Evolutionary conservation across 1,140 invertebrate species (phyloP).

Genomic region (Cotesia typhae): DNA sequence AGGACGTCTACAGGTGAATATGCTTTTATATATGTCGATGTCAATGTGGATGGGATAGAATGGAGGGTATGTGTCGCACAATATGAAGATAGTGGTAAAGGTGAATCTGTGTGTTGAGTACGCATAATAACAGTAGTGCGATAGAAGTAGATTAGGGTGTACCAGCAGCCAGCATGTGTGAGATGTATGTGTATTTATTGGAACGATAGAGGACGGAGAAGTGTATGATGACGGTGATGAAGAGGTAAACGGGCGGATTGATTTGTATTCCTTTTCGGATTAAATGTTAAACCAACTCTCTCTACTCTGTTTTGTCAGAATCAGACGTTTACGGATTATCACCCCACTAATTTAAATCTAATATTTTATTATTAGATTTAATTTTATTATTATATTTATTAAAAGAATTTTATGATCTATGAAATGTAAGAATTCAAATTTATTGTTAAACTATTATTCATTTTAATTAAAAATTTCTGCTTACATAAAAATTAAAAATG

Average conservation of each 20-base stretch:
- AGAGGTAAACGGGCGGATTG: slow-evolving; percentile 34
- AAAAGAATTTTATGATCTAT: too few species aligned
- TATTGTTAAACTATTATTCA: too few species aligned
- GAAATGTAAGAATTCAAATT: too few species aligned
- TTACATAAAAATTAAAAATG: too few species aligned
- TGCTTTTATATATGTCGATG: slow-evolving; percentile 28
- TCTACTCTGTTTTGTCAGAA: neutral
- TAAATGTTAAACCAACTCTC: slow-evolving; percentile 28
- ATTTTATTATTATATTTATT: too few species aligned
- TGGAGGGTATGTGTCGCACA: neutral
- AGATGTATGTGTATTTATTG: slow-evolving; percentile 12
- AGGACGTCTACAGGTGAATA: slow-evolving; percentile 12
- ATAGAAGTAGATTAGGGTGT: neutral
- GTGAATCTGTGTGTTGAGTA: neutral
- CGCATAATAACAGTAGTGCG: neutral
- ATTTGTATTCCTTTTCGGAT: slow-evolving; percentile 33
- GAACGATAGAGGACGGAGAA: neutral
- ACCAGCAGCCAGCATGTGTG: neutral
- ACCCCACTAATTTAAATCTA: too few species aligned
- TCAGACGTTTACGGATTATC: neutral
- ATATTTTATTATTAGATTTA: too few species aligned
- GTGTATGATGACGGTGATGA: slow-evolving; percentile 22
- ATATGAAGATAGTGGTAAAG: slow-evolving; percentile 16
- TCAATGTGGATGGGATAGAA: neutral
- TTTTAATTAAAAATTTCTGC: too few species aligned